Conservation (phyloP, 2,888 invertebrate species). For the Dusona sp. region DNA sequence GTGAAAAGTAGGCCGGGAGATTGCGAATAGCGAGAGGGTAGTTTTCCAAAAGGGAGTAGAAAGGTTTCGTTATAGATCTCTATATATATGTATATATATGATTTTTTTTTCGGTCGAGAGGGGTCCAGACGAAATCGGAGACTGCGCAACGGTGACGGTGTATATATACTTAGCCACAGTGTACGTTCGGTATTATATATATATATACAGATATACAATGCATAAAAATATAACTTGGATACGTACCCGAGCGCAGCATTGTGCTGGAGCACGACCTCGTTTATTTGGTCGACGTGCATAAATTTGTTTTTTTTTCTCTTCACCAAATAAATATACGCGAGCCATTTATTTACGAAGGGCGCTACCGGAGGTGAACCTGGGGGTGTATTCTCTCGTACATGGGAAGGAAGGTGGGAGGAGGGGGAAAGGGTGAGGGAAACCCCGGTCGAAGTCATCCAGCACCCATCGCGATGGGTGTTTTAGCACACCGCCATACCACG, state of each 20-base stretch:
- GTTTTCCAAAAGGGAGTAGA: conserved; percentile 62
- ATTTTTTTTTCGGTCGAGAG: conserved; percentile 51
- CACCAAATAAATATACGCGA: conserved; percentile 77
- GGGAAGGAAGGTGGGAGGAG: not conserved
- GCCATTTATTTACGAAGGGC: conserved; percentile 77
- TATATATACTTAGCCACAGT: conserved; percentile 3
- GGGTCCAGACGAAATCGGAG: conserved; percentile 61
- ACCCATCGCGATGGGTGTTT: conserved; percentile 42
- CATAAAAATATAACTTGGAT: conserved; percentile 12
- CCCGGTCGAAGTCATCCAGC: conserved; percentile 50
- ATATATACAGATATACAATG: not conserved
- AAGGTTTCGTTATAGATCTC: conserved; percentile 20
- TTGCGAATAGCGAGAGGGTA: conserved; percentile 60
- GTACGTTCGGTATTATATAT: not conserved
- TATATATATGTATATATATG: conserved; percentile 1
- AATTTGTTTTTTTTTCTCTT: conserved; percentile 75
- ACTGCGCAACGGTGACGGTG: conserved; percentile 19
- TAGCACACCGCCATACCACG: conserved; percentile 19
- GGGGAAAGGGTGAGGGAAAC: conserved; percentile 5
- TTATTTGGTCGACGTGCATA: conserved; percentile 70
- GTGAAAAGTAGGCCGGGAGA: conserved; percentile 66
- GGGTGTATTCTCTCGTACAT: conserved; percentile 38
- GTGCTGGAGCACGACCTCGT: conserved; percentile 59
- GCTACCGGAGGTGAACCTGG: conserved; percentile 59
- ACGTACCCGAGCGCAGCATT: conserved; percentile 33